These are phyloP conservation scores for Bettongia penicillata DNA, from an alignment of 2,113 vertebrate species.

Conservation along the genomic window DNA sequence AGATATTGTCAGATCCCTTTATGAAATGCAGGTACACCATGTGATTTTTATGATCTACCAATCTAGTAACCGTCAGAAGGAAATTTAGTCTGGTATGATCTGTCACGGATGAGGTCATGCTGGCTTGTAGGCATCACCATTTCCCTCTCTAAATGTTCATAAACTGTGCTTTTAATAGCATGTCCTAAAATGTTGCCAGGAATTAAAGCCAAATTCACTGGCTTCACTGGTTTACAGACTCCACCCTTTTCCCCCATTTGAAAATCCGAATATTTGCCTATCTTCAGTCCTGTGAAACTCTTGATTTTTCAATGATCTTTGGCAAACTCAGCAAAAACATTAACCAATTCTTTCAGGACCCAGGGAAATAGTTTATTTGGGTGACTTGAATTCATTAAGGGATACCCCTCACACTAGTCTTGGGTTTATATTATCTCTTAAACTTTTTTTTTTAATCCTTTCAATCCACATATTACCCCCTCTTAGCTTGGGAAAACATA, in stretches of 20 bases:
- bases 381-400: background rate
- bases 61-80: background rate
- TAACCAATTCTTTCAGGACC: background rate
- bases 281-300: background rate
- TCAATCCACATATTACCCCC: background rate
- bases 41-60: background rate
- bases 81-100: background rate
- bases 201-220: background rate
- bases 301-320: background rate
- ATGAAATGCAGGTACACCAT: background rate
- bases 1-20: background rate
- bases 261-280: background rate
- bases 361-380: background rate
- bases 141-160: background rate
- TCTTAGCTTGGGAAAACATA: background rate
- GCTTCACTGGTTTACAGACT: background rate
- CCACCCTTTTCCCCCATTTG: background rate
- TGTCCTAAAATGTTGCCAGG: background rate
- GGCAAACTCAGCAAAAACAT: background rate
- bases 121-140: background rate
- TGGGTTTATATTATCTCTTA: background rate
- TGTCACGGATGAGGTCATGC: background rate
- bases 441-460: background rate
- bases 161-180: slow-evolving; percentile 4
- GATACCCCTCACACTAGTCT: background rate